A percentile compares a stretch with the other conserved stretches of the same genome.
These are phyloP conservation scores for Sebastiscus tertius DNA, from an alignment of 2,797 vertebrate genomes.

Conservation along the genomic window DNA sequence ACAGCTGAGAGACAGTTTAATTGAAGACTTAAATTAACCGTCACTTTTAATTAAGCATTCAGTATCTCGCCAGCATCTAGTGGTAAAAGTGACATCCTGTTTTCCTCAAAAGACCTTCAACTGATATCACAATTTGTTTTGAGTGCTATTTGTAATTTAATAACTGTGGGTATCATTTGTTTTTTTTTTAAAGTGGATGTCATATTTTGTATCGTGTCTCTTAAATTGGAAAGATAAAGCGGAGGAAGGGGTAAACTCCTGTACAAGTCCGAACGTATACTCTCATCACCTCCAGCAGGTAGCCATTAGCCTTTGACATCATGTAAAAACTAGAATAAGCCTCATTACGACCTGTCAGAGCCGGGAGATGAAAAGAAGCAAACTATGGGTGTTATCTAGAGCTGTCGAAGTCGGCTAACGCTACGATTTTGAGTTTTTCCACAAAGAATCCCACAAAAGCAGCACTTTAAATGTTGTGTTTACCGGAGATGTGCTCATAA, in stretches of 20 bases:
- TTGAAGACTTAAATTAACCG: conserved; percentile 19
- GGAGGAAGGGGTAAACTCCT: not conserved
- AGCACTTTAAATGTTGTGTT: too few species aligned
- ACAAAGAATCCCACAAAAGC: too few species aligned
- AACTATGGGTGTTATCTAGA: not conserved
- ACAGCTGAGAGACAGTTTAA: conserved; percentile 29
- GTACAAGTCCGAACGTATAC: conserved; percentile 5
- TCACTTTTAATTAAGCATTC: conserved; percentile 21
- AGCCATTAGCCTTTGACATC: conserved; percentile 24
- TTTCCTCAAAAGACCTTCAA: not conserved
- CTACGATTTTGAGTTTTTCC: too few species aligned
- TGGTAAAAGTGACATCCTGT: not conserved
- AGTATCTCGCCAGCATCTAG: not conserved
- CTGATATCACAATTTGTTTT: not conserved
- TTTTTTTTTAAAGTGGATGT: not conserved
- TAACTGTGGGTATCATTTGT: not conserved
- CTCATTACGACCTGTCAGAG: conserved; percentile 30
- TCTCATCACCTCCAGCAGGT: conserved; percentile 1
- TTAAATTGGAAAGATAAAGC: not conserved
- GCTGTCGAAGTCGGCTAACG: too few species aligned
- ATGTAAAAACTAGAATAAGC: conserved; percentile 30
- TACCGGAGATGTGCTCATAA: too few species aligned
- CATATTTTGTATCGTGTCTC: not conserved
- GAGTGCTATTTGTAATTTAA: not conserved
- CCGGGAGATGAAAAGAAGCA: not conserved